These are phyloP conservation scores for Tetramorium simillimum DNA, from an alignment of 1,140 invertebrate genomes.

Conservation along the genomic window DNA sequence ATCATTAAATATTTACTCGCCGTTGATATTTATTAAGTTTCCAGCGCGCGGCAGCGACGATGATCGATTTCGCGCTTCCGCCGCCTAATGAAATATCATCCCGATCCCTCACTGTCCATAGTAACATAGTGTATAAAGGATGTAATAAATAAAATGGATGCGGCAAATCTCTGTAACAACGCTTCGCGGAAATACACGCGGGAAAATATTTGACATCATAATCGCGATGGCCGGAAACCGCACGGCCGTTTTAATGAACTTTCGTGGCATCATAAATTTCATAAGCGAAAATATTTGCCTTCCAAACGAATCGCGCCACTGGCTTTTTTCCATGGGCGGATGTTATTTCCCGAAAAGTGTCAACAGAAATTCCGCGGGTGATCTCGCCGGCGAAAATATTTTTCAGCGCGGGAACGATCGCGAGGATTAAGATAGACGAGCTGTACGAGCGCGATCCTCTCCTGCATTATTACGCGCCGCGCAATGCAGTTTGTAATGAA, in stretches of 20 bases:
- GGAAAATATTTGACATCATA: constrained; percentile 54
- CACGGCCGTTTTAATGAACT: constrained; percentile 50
- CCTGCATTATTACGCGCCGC: constrained; percentile 51
- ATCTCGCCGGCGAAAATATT: constrained; percentile 56
- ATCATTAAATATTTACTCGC: constrained; percentile 50
- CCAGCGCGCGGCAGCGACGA: constrained; percentile 13
- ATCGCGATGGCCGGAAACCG: constrained; percentile 27
- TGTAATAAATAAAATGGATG: constrained; percentile 61
- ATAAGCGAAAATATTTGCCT: constrained; percentile 58
- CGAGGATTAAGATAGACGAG: constrained; percentile 60
- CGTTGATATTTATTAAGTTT: constrained; percentile 49
- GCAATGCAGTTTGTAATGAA: constrained; percentile 59
- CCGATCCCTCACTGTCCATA: constrained; percentile 51
- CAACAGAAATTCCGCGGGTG: constrained; percentile 57
- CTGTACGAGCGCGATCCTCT: constrained; percentile 52
- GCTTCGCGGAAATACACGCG: constrained; percentile 16
- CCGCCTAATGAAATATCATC: constrained; percentile 47
- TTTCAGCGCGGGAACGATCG: constrained; percentile 54
- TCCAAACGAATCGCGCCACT: constrained; percentile 51
- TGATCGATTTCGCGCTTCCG: constrained; percentile 50
- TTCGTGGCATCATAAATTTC: constrained; percentile 55
- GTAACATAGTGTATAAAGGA: constrained; percentile 48
- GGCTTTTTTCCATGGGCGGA: constrained; percentile 16
- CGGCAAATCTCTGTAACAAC: constrained; percentile 48
- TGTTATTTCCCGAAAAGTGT: constrained; percentile 59